phyloP scores from a whole-genome alignment of 1,140 invertebrate genomes.

The Sycobia sp. region DNA sequence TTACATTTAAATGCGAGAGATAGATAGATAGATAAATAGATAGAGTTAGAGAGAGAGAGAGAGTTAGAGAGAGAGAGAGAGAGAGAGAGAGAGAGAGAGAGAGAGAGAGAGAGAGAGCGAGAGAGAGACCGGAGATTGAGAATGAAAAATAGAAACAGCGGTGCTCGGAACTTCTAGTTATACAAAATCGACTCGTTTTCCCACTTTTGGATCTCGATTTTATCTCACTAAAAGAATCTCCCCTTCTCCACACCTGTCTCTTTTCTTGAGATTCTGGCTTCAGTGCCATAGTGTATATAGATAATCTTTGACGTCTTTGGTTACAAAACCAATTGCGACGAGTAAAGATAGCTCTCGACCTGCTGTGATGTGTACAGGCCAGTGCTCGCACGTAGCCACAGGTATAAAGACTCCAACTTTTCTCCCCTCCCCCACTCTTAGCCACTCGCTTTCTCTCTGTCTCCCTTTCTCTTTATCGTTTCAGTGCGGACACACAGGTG shows the following conservation, averaged over 20 bases:
- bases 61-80: not conserved
- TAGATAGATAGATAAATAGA: too few species aligned
- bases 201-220: slow-evolving; percentile 6
- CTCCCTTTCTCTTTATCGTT: not conserved
- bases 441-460: not conserved
- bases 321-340: slow-evolving; percentile 29
- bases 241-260: too few species aligned
- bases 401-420: too few species aligned
- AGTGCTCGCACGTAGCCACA: slow-evolving; percentile 10
- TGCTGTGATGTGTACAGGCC: slow-evolving; percentile 6
- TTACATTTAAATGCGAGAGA: too few species aligned
- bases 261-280: slow-evolving; percentile 10
- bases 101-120: not conserved
- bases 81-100: not conserved
- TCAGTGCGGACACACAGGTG: slow-evolving; percentile 21
- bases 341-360: too few species aligned
- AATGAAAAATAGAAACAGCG: too few species aligned
- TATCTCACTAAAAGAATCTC: slow-evolving; percentile 23
- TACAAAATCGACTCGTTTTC: slow-evolving; percentile 27
- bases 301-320: slow-evolving; percentile 26
- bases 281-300: too few species aligned
- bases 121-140: slow-evolving; percentile 11
- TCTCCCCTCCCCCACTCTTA: not conserved
- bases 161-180: too few species aligned
- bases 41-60: too few species aligned